Conservation (phyloP, 2,797 vertebrate genomes). For the Salmo trutta region DNA sequence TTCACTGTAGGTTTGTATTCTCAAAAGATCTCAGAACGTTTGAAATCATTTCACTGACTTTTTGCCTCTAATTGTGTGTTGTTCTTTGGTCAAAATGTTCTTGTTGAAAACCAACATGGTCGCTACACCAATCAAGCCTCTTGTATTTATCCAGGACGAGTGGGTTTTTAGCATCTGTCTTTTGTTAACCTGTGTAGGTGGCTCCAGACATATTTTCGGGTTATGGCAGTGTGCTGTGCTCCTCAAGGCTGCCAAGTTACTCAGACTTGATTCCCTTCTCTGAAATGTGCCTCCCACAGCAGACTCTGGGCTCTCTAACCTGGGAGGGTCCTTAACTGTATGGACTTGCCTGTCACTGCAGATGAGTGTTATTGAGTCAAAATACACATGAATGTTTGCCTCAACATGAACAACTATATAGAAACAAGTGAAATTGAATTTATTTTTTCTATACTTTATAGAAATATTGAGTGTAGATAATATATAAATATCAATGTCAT, state of each 20-base stretch:
- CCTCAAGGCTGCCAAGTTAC: neutral
- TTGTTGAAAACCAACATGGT: neutral
- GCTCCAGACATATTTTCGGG: neutral
- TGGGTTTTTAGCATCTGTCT: neutral
- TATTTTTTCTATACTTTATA: slow-evolving; percentile 75
- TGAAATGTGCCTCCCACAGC: slow-evolving; percentile 64
- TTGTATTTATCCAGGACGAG: neutral
- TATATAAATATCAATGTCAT: slow-evolving; percentile 63
- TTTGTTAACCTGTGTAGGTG: neutral
- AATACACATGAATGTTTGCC: slow-evolving; percentile 52
- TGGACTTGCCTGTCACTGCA: slow-evolving; percentile 24
- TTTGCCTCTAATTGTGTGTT: slow-evolving; percentile 9
- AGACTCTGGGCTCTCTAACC: slow-evolving; percentile 28
- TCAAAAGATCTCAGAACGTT: neutral
- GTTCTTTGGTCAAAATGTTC: neutral
- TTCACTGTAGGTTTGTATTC: neutral
- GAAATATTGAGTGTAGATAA: slow-evolving; percentile 60
- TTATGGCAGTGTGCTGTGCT: neutral
- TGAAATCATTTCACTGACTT: neutral
- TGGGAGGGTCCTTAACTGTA: neutral
- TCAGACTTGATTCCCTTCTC: slow-evolving; percentile 29
- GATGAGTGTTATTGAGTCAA: slow-evolving; percentile 15
- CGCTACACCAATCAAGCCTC: slow-evolving; percentile 5
- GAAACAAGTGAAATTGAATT: slow-evolving; percentile 58
- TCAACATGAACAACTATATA: slow-evolving; percentile 48